phyloP scores from a whole-genome alignment of 1,140 invertebrate genomes.

The Bombus superbus region DNA sequence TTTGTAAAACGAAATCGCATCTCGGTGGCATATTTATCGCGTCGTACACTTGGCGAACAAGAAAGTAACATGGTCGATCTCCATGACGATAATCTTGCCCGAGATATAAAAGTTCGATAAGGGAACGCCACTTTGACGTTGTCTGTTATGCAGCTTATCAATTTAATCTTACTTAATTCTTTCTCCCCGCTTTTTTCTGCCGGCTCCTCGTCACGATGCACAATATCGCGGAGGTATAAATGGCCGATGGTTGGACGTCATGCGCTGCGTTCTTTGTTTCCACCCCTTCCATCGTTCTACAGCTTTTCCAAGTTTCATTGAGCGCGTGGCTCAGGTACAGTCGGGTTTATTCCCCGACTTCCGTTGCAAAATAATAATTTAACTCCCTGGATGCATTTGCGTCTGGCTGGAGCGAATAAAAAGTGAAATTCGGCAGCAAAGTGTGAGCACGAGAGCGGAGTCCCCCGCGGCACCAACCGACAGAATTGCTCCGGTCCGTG shows the following conservation, averaged over 20 bases:
- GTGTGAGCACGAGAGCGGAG: too few relatives aligned
- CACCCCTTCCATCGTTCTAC: not conserved
- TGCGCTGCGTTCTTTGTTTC: not conserved
- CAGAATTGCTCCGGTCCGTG: not conserved
- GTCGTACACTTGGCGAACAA: not conserved
- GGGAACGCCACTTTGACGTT: conserved; percentile 19
- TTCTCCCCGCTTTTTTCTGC: too few relatives aligned
- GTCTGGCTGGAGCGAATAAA: conserved; percentile 2
- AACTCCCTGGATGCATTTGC: not conserved
- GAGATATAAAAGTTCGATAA: conserved; percentile 23
- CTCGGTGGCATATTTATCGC: not conserved
- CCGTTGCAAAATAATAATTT: conserved; percentile 19
- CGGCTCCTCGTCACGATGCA: too few relatives aligned
- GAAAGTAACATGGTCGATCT: not conserved
- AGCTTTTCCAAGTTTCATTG: conserved; percentile 20
- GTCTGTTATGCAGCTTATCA: conserved; percentile 32
- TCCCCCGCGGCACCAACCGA: not conserved
- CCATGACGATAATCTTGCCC: conserved; percentile 14
- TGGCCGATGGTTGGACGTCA: not conserved
- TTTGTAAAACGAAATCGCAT: not conserved
- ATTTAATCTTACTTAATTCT: conserved; percentile 25
- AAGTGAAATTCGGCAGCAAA: conserved; percentile 9
- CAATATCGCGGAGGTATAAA: conserved; percentile 7
- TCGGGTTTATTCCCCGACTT: not conserved
- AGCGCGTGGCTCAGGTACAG: not conserved